Conservation (phyloP, 2,888 invertebrate species). For the Terebella lapidaria region DNA sequence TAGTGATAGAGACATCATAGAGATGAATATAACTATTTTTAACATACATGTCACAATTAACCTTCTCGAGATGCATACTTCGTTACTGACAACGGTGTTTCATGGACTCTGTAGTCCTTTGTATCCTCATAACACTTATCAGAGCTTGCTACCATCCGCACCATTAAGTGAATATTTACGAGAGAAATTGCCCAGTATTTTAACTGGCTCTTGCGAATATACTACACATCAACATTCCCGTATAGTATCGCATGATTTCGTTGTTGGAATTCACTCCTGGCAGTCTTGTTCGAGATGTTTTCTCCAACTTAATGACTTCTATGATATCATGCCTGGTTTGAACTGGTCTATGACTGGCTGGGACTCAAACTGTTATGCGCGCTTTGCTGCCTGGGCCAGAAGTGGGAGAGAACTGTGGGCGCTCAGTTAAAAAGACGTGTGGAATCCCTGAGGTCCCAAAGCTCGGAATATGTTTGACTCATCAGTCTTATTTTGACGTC, state of each 20-base stretch:
- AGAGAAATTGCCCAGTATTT: not conserved
- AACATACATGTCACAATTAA: too few species aligned
- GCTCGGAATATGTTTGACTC: not conserved
- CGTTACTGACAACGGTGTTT: too few species aligned
- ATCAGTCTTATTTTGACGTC: not conserved
- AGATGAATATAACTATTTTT: too few species aligned
- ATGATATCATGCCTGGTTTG: conserved; percentile 19
- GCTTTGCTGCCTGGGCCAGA: conserved; percentile 14
- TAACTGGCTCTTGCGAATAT: not conserved
- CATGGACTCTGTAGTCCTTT: too few species aligned
- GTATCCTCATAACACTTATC: too few species aligned
- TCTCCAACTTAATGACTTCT: conserved; percentile 6
- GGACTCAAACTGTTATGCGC: conserved; percentile 17
- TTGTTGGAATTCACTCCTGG: not conserved
- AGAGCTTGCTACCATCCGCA: too few species aligned
- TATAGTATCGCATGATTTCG: not conserved
- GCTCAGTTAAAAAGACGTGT: not conserved
- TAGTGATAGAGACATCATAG: too few species aligned
- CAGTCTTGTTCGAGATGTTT: not conserved
- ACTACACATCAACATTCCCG: not conserved
- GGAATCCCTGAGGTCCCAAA: too few species aligned
- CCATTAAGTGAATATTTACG: not conserved
- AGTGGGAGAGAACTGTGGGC: not conserved
- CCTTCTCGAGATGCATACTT: too few species aligned
- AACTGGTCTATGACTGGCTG: conserved; percentile 5